Evolutionary conservation across 2,888 invertebrate species (phyloP).

Genomic region (Drosophila picticornis): DNA sequence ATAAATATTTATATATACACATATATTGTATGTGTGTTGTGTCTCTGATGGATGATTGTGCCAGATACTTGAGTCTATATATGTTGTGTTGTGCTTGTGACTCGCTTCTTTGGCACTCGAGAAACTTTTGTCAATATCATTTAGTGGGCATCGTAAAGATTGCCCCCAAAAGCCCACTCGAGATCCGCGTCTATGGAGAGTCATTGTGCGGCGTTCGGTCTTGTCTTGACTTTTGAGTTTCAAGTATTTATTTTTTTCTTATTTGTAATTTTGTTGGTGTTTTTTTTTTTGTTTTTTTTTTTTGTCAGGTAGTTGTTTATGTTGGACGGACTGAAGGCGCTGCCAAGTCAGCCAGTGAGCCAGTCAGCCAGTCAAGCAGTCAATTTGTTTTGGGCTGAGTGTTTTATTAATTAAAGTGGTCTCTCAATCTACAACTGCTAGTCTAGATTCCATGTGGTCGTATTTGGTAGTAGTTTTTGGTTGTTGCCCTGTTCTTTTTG

Average conservation of each 20-base stretch:
- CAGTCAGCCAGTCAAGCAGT: conserved; percentile 51
- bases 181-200: conserved; percentile 63
- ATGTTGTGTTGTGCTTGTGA: conserved; percentile 42
- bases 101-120: conserved; percentile 60
- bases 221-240: conserved; percentile 56
- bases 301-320: conserved; percentile 38
- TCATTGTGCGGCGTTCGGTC: conserved; percentile 64
- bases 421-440: conserved; percentile 15
- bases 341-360: conserved; percentile 41
- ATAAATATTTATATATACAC: conserved; percentile 29
- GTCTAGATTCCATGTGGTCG: conserved; percentile 29
- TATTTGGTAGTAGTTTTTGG: conserved; percentile 36
- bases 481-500: conserved; percentile 17
- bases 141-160: conserved; percentile 81
- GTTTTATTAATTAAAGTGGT: conserved; percentile 81
- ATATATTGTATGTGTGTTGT: conserved; percentile 31
- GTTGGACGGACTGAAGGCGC: conserved; percentile 24
- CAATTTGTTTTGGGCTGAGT: conserved; percentile 75
- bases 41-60: conserved; percentile 74
- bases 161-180: conserved; percentile 76
- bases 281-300: conserved; percentile 8
- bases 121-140: conserved; percentile 78
- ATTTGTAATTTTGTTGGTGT: conserved; percentile 30
- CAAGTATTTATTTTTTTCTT: conserved; percentile 25
- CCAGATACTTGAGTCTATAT: conserved; percentile 68